A percentile compares a stretch with the other conserved stretches of the same genome.
Evolutionary conservation across 92 coral and sea anemone genomes (phyloP).

Genomic region (Porites evermanni): DNA sequence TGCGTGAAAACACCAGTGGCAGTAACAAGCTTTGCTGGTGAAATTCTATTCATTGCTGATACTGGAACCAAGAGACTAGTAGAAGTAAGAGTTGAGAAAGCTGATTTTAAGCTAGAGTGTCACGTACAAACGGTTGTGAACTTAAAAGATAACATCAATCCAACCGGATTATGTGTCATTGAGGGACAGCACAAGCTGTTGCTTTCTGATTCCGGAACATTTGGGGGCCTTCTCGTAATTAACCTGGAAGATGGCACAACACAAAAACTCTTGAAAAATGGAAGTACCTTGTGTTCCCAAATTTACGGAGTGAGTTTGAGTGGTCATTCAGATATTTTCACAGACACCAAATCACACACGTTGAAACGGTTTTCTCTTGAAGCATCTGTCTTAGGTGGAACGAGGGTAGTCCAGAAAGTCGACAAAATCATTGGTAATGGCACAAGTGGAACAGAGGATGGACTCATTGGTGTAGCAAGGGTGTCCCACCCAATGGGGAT

Average conservation of each 20-base stretch:
- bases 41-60: slow-evolving; percentile 40
- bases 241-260: slow-evolving; percentile 60
- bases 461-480: slow-evolving; percentile 14
- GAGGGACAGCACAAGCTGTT: slow-evolving; percentile 40
- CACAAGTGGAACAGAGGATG: slow-evolving; percentile 31
- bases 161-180: slow-evolving; percentile 40
- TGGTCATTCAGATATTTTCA: slow-evolving; percentile 42
- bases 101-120: slow-evolving; percentile 45
- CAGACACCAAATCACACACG: slow-evolving; percentile 22
- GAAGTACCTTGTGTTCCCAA: slow-evolving; percentile 38
- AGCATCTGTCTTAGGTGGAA: not conserved
- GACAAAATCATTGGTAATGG: slow-evolving; percentile 17
- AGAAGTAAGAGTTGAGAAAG: slow-evolving; percentile 43
- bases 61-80: slow-evolving; percentile 34
- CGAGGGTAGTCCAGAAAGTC: slow-evolving; percentile 2
- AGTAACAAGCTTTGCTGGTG: slow-evolving; percentile 33
- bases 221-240: slow-evolving; percentile 48
- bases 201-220: slow-evolving; percentile 43
- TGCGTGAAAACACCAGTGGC: slow-evolving; percentile 42
- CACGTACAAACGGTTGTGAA: slow-evolving; percentile 29
- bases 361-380: slow-evolving; percentile 38
- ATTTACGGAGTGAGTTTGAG: slow-evolving; percentile 42
- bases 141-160: slow-evolving; percentile 39
- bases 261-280: slow-evolving; percentile 42
- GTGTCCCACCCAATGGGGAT: slow-evolving; percentile 16